Evolutionary conservation across 2,113 vertebrate species (phyloP), one percentile per base, ranked within the genome.

Genomic region (Callionymus lyra): DNA sequence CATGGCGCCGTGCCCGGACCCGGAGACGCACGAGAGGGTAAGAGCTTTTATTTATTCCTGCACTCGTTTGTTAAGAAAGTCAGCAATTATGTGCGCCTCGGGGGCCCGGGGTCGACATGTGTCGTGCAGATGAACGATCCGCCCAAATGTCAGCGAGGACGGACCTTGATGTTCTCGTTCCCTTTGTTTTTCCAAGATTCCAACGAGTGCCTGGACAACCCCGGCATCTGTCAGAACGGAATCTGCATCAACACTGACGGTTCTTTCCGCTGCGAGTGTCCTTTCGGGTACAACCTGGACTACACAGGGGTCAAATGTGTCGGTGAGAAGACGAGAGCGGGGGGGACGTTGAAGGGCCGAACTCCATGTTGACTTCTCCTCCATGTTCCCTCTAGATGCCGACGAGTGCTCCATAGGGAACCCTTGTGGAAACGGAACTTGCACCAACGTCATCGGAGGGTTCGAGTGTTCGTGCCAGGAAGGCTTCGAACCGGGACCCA

Each of bases 261-360:
- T 9, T 96, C 94, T 0, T 98, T 92, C 84, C 90, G 91, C 68
- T 97, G 94, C 9, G 90, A 97, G 76, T 98, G 94, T 49, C 90
- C 92, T 37, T 91, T 92, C 0, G 92, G 94, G 2, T 97, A 91
- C 76, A 90, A 88, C 77, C 79, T 94, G 73, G 94, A 96, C 76
- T 90, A 86, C 80, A 90, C 88, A 0, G 88, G 93, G 38, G 68
- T 91, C 71, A 85, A 89, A 79, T 98, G 92, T 6, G 72, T 91
- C 45, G 93, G 93, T 98, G 60, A 87, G 85, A 80, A 47, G 10
- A 35, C 6, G 1, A 35, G 16, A 5, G n/a, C n/a, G n/a, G n/a
- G n/a, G n/a, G n/a, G n/a, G n/a, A n/a, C n/a, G n/a, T n/a, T n/a
- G n/a, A n/a, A n/a, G 34, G 34, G 10, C 15, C 8, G 1, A 38